Base-by-base conservation (phyloP, 2,888 invertebrate genomes). In the Choreutis nemorana region DNA sequence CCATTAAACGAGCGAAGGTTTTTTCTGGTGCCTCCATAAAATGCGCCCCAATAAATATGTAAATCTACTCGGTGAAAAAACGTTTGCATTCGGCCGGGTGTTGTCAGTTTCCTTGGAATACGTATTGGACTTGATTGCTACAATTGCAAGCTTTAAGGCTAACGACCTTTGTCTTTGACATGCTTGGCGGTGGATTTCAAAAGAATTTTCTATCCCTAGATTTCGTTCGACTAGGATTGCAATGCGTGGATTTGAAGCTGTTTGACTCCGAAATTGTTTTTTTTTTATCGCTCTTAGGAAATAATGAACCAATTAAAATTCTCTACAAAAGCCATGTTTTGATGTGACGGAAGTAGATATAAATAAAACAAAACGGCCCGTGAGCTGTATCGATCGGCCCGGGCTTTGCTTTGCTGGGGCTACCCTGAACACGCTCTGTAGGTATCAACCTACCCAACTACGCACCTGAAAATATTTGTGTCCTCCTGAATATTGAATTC, bases 21-120 rank as follows among this genome's bases (percentile, higher is more conserved):
- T 75, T 67, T 77, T 70, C 59, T 59, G 61, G 47, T 64, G 63
- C 66, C 56, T 48, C 66, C 72, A 73, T 78, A 78, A 78, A 78
- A 72, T 72, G 71, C 68, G 78, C 70, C 71, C 78, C 77, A 78
- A 78, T 78, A 78, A 78, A 78, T 78, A 78, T 78, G 78, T 77
- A 77, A 78, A 78, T 77, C 61, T 67, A 67, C 52, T 44, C 53
- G 52, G 55, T 34, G 62, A 67, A 37, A 32, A 66, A 67, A 64
- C 54, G 53, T 42, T 53, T 46, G 47, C 47, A 29, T 48, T 44
- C 50, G 42, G 47, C 48, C 52, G 54, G 57, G 55, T 50, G 59
- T 52, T 49, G 54, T 54, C 57, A 59, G 75, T 77, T 77, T 78
- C 77, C n/a, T n/a, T n/a, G n/a, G n/a, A n/a, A n/a, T n/a, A n/a